Percentiles rank a stretch among this genome's conserved stretches.
Conservation (phyloP, 2,113 vertebrate species). For the Nerophis ophidion region DNA sequence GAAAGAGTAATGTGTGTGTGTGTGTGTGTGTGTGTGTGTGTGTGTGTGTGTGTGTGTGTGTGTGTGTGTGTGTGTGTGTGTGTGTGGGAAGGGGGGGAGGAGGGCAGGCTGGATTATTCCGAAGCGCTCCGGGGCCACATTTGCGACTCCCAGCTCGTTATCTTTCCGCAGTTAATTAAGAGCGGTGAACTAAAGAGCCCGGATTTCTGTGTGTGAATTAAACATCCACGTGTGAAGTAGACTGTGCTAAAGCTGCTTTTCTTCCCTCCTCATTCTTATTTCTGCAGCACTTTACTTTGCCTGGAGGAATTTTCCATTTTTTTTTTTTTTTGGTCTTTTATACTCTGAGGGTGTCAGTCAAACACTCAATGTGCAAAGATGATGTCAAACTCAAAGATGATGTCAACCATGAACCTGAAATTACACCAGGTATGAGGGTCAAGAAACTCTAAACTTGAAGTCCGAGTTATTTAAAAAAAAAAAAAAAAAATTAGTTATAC, state of each 20-base stretch:
- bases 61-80: too few species aligned
- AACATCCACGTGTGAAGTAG: slow-evolving; percentile 23
- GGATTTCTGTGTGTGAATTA: slow-evolving; percentile 33
- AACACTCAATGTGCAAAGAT: neutral
- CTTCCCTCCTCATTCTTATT: slow-evolving; percentile 2
- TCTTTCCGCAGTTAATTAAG: slow-evolving; percentile 52
- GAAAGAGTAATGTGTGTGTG: slow-evolving; percentile 26
- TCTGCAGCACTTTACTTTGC: neutral
- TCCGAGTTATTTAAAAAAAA: too few species aligned
- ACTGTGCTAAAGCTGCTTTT: slow-evolving; percentile 5
- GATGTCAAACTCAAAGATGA: slow-evolving; percentile 8
- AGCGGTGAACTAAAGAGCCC: slow-evolving; percentile 34
- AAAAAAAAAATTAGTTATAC: too few species aligned
- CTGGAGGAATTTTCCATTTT: neutral
- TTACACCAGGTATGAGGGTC: neutral
- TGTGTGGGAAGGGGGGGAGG: too few species aligned
- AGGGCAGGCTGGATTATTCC: slow-evolving; percentile 34
- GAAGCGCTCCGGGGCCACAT: slow-evolving; percentile 33
- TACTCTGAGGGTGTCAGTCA: neutral
- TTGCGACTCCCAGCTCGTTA: slow-evolving; percentile 48
- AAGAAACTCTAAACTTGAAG: too few species aligned
- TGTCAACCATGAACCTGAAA: slow-evolving; percentile 5
- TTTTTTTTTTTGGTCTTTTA: neutral
- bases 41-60: too few species aligned
- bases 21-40: too few species aligned